These are phyloP conservation scores for Harpalus rubripes DNA, from an alignment of 2,888 invertebrate species.

Conservation along the genomic window DNA sequence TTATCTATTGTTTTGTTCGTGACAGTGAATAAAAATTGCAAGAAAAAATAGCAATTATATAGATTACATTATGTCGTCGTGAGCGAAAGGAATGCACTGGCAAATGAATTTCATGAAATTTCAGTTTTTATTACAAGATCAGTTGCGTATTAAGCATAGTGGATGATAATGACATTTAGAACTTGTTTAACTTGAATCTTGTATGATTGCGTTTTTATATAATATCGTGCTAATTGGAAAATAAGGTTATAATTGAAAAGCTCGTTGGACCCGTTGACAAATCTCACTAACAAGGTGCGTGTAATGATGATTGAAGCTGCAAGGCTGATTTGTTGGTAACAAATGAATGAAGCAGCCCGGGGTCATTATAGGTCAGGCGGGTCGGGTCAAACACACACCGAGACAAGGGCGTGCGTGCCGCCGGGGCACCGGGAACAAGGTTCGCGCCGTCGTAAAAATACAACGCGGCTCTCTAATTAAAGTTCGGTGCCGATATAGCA, in stretches of 20 bases:
- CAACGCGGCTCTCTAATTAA: constrained; percentile 45
- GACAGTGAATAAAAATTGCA: background rate
- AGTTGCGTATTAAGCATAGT: constrained; percentile 24
- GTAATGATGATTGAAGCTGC: background rate
- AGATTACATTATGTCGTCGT: background rate
- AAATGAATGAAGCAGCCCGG: constrained; percentile 28
- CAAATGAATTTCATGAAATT: constrained; percentile 25
- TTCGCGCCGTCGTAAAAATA: constrained; percentile 45
- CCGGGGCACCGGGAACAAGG: constrained; percentile 36
- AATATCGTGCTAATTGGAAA: constrained; percentile 42
- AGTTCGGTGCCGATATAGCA: constrained; percentile 43
- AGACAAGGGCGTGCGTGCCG: constrained; percentile 46
- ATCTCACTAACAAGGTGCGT: constrained; percentile 29
- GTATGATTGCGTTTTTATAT: constrained; percentile 25
- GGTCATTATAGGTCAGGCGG: constrained; percentile 28
- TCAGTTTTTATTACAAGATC: constrained; percentile 27
- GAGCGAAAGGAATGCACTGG: background rate
- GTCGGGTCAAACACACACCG: constrained; percentile 46
- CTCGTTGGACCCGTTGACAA: constrained; percentile 14
- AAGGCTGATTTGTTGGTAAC: constrained; percentile 26
- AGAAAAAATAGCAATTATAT: background rate
- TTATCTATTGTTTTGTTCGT: background rate
- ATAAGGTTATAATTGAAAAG: constrained; percentile 37
- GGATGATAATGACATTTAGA: constrained; percentile 48
- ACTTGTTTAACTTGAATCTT: constrained; percentile 40